Evolutionary conservation across 2,888 invertebrate genomes (phyloP).

Genomic region (Polydrusus tereticollis): DNA sequence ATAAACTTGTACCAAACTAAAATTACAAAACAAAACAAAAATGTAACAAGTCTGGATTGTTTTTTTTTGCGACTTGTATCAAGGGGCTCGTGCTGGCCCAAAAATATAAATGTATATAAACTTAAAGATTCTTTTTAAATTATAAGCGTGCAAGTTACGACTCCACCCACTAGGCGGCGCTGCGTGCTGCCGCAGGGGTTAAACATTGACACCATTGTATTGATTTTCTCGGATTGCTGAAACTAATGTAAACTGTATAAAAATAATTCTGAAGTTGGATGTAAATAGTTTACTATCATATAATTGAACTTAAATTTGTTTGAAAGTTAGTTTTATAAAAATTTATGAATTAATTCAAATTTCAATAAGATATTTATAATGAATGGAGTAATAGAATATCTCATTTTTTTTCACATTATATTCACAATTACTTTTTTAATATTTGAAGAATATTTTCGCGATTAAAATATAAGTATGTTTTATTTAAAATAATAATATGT

Average conservation of each 20-base stretch:
- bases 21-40: not conserved
- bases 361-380: no score
- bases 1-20: constrained; percentile 22
- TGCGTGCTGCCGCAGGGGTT: constrained; percentile 49
- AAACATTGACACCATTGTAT: constrained; percentile 45
- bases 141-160: constrained; percentile 49
- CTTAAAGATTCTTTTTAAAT: constrained; percentile 26
- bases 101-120: constrained; percentile 20
- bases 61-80: constrained; percentile 20
- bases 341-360: no score
- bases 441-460: no score
- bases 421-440: no score
- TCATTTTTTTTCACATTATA: not conserved
- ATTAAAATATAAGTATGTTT: no score
- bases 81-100: constrained; percentile 39
- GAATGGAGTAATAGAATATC: no score
- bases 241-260: constrained; percentile 34
- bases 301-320: no score
- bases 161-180: constrained; percentile 46
- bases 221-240: constrained; percentile 24
- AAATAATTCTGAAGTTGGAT: not conserved
- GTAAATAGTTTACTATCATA: no score
- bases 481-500: no score
- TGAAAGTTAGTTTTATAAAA: no score
- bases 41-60: constrained; percentile 3